These are phyloP conservation scores for Campylomormyrus tamandua DNA, from an alignment of 2,113 vertebrate species.

Conservation along the genomic window DNA sequence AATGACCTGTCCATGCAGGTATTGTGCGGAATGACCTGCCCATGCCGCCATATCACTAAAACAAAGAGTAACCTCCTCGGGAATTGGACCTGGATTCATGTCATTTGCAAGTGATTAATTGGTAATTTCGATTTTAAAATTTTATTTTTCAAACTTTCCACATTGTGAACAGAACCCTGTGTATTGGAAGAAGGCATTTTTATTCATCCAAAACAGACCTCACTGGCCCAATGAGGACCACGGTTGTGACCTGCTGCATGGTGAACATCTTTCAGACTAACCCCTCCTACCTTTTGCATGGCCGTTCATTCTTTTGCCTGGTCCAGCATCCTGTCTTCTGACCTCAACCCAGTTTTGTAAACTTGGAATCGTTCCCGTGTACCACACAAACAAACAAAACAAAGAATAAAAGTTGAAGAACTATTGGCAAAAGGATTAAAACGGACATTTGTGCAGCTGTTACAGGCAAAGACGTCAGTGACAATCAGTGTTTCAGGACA, in stretches of 20 bases:
- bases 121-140: not conserved
- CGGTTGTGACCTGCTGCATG: constrained; percentile 58
- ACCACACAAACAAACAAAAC: not conserved
- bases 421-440: constrained; percentile 7
- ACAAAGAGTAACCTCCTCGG: not conserved
- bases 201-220: constrained; percentile 33
- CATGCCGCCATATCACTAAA: not conserved
- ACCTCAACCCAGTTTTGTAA: constrained; percentile 48
- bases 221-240: constrained; percentile 42
- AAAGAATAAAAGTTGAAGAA: not conserved
- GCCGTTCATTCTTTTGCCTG: constrained; percentile 53
- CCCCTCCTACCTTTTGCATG: constrained; percentile 59
- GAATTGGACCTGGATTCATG: too few species aligned
- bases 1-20: constrained; percentile 36
- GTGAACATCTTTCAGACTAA: constrained; percentile 47
- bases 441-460: constrained; percentile 31
- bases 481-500: constrained; percentile 54
- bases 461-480: constrained; percentile 55
- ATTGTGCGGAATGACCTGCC: not conserved
- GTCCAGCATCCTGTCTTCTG: constrained; percentile 65
- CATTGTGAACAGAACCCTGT: constrained; percentile 44
- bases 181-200: not conserved
- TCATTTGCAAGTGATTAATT: not conserved
- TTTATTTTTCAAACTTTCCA: not conserved
- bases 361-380: constrained; percentile 54